Base-by-base conservation (phyloP, 2,113 vertebrate species). In the Merops nubicus region DNA sequence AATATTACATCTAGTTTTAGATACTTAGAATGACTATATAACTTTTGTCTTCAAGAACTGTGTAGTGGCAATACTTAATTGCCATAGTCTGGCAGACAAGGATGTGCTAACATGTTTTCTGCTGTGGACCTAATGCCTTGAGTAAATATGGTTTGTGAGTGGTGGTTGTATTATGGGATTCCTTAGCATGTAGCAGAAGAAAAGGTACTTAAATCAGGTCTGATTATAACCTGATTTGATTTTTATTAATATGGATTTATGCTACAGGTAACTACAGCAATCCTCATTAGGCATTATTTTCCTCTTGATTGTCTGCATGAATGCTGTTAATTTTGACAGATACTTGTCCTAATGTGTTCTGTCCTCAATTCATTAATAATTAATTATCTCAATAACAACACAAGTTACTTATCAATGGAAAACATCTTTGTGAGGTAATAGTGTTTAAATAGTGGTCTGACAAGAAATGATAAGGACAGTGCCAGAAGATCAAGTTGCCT, bases 401-500 rank as follows among this genome's bases (percentile, higher is more conserved):
- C 63, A 64, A 63, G 60, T 81, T 95, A 50, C 76, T 91, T 96
- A 92, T 72, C 15, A 0, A 12, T 75, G 48, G 73, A 91, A 95
- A 84, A 68, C 31, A 51, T 74, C 69, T 72, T 75, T 74, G 65
- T 60, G 69, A 91, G 38, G 38, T 90, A 95, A 73, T 62, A 63
- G 70, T 57, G 54, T 62, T 92, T 96, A 93, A 94, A 76, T 5
- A 76, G 38, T 76, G 31, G n/a, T 68, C 69, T 92, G 87, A 96
- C 84, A 96, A 91, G 86, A 84, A 93, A 77, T 0, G 69, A 91
- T 95, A 91, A 75, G 94, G 89, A 43, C 36, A n/a, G 80, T 81
- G 93, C 84, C 80, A 92, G 83, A 69, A 86, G 93, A 89, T 96
- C 65, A 75, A 76, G 84, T 96, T 87, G 51, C 87, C 69, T 95